phyloP scores from a whole-genome alignment of 2,113 vertebrate genomes.

The Corydoras sp. region DNA sequence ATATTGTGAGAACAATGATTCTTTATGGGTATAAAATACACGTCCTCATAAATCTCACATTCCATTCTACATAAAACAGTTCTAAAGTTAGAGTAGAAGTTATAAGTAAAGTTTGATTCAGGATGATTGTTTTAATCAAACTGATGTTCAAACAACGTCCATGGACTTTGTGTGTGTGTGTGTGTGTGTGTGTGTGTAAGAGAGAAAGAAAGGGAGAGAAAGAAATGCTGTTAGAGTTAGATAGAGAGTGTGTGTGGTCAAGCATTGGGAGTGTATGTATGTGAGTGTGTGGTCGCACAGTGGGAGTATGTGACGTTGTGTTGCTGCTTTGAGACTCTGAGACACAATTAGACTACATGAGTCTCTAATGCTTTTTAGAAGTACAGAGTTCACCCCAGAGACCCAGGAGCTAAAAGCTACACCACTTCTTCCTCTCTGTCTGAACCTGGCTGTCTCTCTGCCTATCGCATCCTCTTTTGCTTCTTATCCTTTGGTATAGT shows the following conservation, averaged over 20 bases:
- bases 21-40: too few species aligned
- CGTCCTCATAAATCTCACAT: too few species aligned
- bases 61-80: too few species aligned
- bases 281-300: slow-evolving; percentile 15
- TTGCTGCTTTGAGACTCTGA: slow-evolving; percentile 76
- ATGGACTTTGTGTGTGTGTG: too few species aligned
- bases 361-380: slow-evolving; percentile 31
- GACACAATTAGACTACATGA: slow-evolving; percentile 73
- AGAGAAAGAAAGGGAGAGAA: too few species aligned
- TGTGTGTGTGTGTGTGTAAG: too few species aligned
- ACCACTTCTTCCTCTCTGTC: slow-evolving; percentile 38
- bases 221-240: too few species aligned
- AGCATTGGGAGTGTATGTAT: slow-evolving; percentile 11
- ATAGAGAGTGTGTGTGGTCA: not conserved
- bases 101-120: too few species aligned
- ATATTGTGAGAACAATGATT: too few species aligned
- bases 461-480: not conserved
- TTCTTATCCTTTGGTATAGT: not conserved
- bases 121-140: too few species aligned
- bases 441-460: not conserved
- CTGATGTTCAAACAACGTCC: too few species aligned
- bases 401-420: slow-evolving; percentile 30
- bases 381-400: slow-evolving; percentile 23
- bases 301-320: slow-evolving; percentile 9
- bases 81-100: too few species aligned